Percentiles rank a stretch among this genome's conserved stretches.
Evolutionary conservation across 2,113 vertebrate genomes (phyloP).

Genomic region (Forbesichthys papilliferus): DNA sequence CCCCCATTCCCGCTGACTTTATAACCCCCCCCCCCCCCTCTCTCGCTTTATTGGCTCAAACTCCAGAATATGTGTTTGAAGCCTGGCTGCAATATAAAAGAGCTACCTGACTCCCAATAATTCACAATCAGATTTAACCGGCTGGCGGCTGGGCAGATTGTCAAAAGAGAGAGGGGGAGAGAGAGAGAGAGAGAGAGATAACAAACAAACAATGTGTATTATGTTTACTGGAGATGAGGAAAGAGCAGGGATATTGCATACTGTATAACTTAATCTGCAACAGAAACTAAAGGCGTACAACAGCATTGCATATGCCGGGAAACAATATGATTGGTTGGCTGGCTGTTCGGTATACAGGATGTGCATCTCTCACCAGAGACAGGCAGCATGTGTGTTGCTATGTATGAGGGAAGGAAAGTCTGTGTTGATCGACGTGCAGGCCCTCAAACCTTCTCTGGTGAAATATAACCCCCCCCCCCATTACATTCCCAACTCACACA

Average conservation of each 20-base stretch:
- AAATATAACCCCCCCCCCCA: neutral
- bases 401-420: slow-evolving; percentile 10
- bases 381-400: neutral
- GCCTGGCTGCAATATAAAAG: slow-evolving; percentile 55
- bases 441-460: neutral
- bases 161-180: neutral
- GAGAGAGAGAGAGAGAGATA: neutral
- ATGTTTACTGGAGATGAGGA: slow-evolving; percentile 42
- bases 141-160: slow-evolving; percentile 46
- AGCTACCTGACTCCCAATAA: slow-evolving; percentile 64
- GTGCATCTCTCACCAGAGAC: slow-evolving; percentile 33
- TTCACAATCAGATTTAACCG: slow-evolving; percentile 62
- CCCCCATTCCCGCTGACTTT: slow-evolving; percentile 9
- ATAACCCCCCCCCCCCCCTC: slow-evolving; percentile 43
- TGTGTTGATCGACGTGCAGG: slow-evolving; percentile 13
- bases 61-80: slow-evolving; percentile 55
- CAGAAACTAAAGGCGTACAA: slow-evolving; percentile 25
- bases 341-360: slow-evolving; percentile 4
- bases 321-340: slow-evolving; percentile 39
- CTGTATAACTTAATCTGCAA: slow-evolving; percentile 48
- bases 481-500: too few relatives aligned
- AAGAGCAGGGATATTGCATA: slow-evolving; percentile 49
- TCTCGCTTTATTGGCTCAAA: slow-evolving; percentile 58
- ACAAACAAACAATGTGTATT: slow-evolving; percentile 3
- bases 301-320: slow-evolving; percentile 48